Evolutionary conservation across 2,888 invertebrate genomes (phyloP).

Genomic region (Drosophila picticornis): DNA sequence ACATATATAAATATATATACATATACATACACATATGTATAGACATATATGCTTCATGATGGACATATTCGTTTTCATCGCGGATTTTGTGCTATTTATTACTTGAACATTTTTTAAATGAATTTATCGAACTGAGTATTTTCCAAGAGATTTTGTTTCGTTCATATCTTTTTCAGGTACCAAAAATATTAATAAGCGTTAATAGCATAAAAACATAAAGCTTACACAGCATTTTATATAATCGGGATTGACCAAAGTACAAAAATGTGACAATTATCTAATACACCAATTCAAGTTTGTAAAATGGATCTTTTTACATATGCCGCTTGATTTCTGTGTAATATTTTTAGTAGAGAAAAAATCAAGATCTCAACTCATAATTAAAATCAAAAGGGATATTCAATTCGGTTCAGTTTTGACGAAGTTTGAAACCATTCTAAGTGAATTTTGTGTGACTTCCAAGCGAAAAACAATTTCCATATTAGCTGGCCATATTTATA

Average conservation of each 20-base stretch:
- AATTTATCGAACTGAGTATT: conserved; percentile 34
- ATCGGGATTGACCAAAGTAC: not conserved
- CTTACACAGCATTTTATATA: not conserved
- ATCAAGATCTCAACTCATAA: not conserved
- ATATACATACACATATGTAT: conserved; percentile 10
- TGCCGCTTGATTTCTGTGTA: not conserved
- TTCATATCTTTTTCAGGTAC: too few species aligned
- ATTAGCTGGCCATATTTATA: not conserved
- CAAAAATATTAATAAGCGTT: not conserved
- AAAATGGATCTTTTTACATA: not conserved
- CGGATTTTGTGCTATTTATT: conserved; percentile 63
- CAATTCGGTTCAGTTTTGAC: not conserved
- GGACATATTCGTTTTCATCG: conserved; percentile 32
- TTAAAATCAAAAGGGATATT: not conserved
- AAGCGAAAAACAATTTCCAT: not conserved
- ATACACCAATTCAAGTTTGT: not conserved
- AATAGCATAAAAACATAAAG: not conserved
- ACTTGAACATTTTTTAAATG: conserved; percentile 57
- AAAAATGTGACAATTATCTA: not conserved
- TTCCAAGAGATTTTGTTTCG: not conserved
- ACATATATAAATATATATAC: conserved; percentile 4
- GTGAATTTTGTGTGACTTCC: not conserved
- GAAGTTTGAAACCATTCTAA: not conserved
- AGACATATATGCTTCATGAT: conserved; percentile 1
- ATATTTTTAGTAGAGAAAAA: not conserved